Conservation (phyloP, 2,113 vertebrate genomes). For the Neotragus moschatus region DNA sequence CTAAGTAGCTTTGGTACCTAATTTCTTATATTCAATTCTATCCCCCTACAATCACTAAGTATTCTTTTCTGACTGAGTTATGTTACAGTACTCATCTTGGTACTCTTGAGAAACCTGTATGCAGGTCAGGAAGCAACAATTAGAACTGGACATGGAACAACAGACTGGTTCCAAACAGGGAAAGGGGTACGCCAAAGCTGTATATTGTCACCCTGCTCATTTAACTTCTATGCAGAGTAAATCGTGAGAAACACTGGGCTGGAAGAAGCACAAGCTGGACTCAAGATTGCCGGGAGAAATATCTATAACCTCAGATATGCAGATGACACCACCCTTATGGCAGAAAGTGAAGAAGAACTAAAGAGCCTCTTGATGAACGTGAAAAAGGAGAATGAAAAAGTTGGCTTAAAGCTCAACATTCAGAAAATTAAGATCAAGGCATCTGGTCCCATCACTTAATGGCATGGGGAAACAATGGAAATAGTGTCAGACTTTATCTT, state of each 20-base stretch:
- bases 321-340: not conserved
- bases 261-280: not conserved
- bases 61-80: not conserved
- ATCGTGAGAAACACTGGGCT: not conserved
- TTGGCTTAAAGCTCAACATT: not conserved
- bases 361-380: not conserved
- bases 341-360: not conserved
- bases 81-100: not conserved
- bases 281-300: not conserved
- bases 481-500: not conserved
- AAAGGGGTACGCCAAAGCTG: not conserved
- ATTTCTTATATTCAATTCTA: not conserved
- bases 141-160: not conserved
- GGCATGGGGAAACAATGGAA: not conserved
- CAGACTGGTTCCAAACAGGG: not conserved
- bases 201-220: not conserved
- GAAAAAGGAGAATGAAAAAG: not conserved
- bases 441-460: not conserved
- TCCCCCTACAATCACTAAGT: not conserved
- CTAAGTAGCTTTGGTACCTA: not conserved
- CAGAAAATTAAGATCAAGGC: not conserved
- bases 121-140: not conserved
- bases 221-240: not conserved
- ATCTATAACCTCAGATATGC: not conserved
- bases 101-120: not conserved